Evolutionary conservation across 2,888 invertebrate genomes (phyloP).

Genomic region (Agonopterix subpropinquella): DNA sequence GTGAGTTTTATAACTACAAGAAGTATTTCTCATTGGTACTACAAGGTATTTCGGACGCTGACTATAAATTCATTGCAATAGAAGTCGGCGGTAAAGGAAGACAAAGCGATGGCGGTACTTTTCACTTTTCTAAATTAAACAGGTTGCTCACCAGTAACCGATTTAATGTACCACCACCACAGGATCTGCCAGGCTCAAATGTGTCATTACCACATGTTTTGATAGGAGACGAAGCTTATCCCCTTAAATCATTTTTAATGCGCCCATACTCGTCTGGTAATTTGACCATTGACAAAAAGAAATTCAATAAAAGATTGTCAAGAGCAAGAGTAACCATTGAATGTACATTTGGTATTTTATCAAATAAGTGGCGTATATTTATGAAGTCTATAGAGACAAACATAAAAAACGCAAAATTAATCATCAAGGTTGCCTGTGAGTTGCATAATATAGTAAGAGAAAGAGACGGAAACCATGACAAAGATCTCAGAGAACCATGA

Average conservation of each 20-base stretch:
- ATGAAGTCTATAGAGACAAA: conserved; percentile 16
- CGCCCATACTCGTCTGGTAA: conserved; percentile 10
- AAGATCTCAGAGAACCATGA: no score
- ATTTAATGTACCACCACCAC: conserved; percentile 5
- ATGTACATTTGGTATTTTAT: conserved; percentile 14
- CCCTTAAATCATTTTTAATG: conserved; percentile 14
- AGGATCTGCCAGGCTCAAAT: conserved; percentile 8
- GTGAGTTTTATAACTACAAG: no score
- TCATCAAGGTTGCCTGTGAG: conserved; percentile 11
- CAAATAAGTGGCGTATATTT: conserved; percentile 13
- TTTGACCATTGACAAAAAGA: conserved; percentile 5
- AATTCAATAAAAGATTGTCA: conserved; percentile 15
- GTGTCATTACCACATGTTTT: conserved; percentile 5
- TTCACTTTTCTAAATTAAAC: conserved; percentile 12
- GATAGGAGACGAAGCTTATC: conserved; percentile 16
- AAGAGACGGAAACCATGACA: conserved; percentile 12
- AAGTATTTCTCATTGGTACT: conserved; percentile 11
- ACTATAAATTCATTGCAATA: conserved; percentile 10
- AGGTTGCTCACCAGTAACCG: conserved; percentile 8
- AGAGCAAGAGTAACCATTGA: conserved; percentile 12
- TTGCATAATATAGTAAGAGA: conserved; percentile 14
- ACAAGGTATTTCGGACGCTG: conserved; percentile 15
- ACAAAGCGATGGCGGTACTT: conserved; percentile 14
- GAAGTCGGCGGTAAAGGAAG: conserved; percentile 14
- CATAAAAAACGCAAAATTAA: conserved; percentile 13